Evolutionary conservation across 2,113 vertebrate species (phyloP).

Genomic region (Ictalurus punctatus): DNA sequence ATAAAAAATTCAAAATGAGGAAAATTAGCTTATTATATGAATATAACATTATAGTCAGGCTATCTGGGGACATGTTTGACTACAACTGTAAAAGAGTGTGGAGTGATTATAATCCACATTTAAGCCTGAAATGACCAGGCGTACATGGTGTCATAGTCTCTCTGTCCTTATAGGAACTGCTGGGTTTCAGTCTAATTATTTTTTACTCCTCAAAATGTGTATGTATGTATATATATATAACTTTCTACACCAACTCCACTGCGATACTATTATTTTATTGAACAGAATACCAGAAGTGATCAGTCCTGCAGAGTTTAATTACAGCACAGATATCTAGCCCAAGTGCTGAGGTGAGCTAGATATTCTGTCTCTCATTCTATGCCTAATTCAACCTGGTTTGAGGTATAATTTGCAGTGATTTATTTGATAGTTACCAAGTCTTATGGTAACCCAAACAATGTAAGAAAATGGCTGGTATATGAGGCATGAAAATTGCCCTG

Average conservation of each 20-base stretch:
- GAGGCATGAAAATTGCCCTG: conserved; percentile 40
- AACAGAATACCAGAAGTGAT: background rate
- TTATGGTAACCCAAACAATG: conserved; percentile 42
- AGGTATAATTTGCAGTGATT: conserved; percentile 42
- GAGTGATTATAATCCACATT: background rate
- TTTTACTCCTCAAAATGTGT: background rate
- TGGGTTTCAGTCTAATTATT: background rate
- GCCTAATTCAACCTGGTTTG: conserved; percentile 21
- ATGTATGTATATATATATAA: background rate
- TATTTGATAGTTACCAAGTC: conserved; percentile 46
- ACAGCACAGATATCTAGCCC: background rate
- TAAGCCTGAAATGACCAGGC: background rate
- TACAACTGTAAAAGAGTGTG: background rate
- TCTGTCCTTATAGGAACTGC: no score
- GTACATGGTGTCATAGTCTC: background rate
- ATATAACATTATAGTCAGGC: no score
- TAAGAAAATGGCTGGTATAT: conserved; percentile 31
- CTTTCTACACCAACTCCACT: background rate
- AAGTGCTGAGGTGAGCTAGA: background rate
- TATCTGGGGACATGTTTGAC: background rate
- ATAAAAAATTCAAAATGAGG: background rate
- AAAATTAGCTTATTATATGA: background rate
- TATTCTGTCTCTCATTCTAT: background rate
- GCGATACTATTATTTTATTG: background rate
- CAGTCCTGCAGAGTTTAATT: background rate